Base-by-base conservation (phyloP, 2,888 invertebrate genomes). In the Cremastinae sp. region DNA sequence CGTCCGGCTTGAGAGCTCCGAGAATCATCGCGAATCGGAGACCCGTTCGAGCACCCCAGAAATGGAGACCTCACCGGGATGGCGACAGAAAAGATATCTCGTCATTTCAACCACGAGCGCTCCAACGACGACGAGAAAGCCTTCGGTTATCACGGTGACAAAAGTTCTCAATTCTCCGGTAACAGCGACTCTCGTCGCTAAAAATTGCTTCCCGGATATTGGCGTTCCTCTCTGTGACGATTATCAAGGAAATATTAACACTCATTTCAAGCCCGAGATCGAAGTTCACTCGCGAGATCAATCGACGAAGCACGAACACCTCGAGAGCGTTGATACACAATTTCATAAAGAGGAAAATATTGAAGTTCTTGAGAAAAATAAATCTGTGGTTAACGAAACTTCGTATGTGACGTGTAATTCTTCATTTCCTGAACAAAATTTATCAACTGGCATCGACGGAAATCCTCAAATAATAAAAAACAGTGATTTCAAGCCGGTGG, bases 171-270 rank as follows among this genome's bases (percentile, higher is more conserved):
- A 87, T 59, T 80, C 84, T 1, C 82, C 86, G 1, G 81, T 87
- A 0, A 87, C 86, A 1, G 89, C 89, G 0, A 88, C 86, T 1
- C 80, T 90, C 3, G 80, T 87, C 0, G 87, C 87, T 2, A 66
- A 83, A 16, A 86, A 86, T 70, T 90, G 90, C 61, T 66, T 88
- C 0, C 89, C 89, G 0, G 82, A 87, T 45, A 74, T 85, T 14
- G 86, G 85, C 1, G 77, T 90, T 4, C 89, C 88, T 0, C 77
- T 86, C 16, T 89, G 90, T 77, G 72, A 79, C 8, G 77, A 75
- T 12, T 71, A 78, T 51, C 68, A 69, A 20, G 70, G 62, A 12
- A 58, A 51, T 1, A 28, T 68, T 22, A 68, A 74, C 39, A 70
- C 59, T 45, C 49, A 47, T 51, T 56, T 64, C 37, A 53, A 55